Base-by-base conservation (phyloP, 2,113 vertebrate species). In the Synodontis membranacea region DNA sequence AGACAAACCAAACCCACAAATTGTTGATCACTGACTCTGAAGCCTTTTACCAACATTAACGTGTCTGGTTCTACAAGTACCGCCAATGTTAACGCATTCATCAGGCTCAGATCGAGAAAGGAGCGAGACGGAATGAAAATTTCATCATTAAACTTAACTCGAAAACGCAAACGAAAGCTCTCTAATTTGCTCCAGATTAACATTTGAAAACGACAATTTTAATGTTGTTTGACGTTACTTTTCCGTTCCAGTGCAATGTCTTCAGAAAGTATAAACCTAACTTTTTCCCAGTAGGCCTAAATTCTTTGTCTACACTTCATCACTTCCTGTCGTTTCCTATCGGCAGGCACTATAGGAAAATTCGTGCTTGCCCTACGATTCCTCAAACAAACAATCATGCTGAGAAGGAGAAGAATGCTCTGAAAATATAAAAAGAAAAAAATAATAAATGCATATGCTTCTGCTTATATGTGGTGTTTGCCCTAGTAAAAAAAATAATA, bases 1-100 rank as follows among this genome's bases (percentile, higher is more conserved):
- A 84, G 25, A 37, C 56, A n/a, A 64, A 66, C 74, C 84, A 28
- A 85, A 66, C 19, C 74, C 23, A 44, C 28, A 34, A 85, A 37
- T 34, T 64, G 56, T 39, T 31, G 17, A 78, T 44, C 84, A 64
- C 31, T 46, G n/a, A 17, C n/a, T 37, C 46, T 34, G 37, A 64
- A 25, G 23, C 44, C n/a, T 66, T 76, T 21, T 12, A 60, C 54
- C 39, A 42, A 76, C 28, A 46, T 62, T 84, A 46, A 75, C 46
- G 28, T 46, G 70, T 76, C 46, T 37, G 83, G 9, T 64, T 62
- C 72, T 76, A 62, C 68, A 23, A 31, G 42, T 48, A 62, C 14
- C 31, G 23, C 23, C 39, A 76, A 48, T 4, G 31, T 42, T 34
- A 64, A 84, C 6, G 9, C 9, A 44, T 11, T 25, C 4, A 56